phyloP scores from a whole-genome alignment of 2,113 vertebrate species.

The Ophiodon elongatus region DNA sequence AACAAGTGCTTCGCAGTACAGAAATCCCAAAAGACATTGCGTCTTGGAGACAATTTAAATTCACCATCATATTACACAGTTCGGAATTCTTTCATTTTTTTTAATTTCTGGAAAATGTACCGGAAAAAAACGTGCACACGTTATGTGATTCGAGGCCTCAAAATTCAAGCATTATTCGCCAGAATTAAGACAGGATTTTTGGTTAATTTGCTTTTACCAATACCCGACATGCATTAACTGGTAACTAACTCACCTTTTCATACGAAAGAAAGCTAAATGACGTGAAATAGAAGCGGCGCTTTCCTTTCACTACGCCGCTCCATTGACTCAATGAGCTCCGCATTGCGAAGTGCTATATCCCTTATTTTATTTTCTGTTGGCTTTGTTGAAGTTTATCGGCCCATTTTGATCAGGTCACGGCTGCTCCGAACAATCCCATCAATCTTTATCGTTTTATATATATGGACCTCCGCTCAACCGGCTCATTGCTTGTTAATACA shows the following conservation, averaged over 20 bases:
- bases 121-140: not conserved
- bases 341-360: no score
- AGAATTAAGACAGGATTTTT: not conserved
- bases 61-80: not conserved
- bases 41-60: not conserved
- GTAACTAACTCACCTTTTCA: not conserved
- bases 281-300: no score
- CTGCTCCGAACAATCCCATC: not conserved
- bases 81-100: not conserved
- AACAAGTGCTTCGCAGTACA: not conserved
- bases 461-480: not conserved
- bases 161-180: not conserved
- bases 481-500: not conserved
- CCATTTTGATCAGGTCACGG: not conserved
- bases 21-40: not conserved
- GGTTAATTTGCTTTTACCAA: not conserved
- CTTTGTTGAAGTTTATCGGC: not conserved
- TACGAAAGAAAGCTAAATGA: no score
- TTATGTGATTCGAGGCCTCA: fast-evolving
- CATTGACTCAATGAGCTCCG: no score
- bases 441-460: not conserved
- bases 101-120: not conserved
- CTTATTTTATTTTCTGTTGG: not conserved
- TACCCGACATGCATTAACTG: not conserved
- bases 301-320: no score